Conservation (phyloP, 2,888 invertebrate genomes). For the Polia nebulosa region DNA sequence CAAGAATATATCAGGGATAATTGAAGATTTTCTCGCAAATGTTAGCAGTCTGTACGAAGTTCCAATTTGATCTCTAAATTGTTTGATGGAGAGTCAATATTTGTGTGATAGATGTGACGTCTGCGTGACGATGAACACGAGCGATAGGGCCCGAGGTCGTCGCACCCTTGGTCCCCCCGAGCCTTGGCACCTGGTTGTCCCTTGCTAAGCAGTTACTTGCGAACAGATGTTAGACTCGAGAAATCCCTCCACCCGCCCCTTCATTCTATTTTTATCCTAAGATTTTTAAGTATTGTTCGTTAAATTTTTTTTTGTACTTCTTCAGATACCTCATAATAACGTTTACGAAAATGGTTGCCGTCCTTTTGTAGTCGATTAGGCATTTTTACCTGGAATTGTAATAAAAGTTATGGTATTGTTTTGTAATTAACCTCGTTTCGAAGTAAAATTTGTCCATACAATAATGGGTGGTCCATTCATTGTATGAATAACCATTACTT, state of each 20-base stretch:
- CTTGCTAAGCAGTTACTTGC: slow-evolving; percentile 76
- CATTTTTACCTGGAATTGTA: not conserved
- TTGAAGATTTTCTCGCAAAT: slow-evolving; percentile 46
- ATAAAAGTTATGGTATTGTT: slow-evolving; percentile 28
- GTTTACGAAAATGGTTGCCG: slow-evolving; percentile 12
- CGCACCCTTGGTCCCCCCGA: slow-evolving; percentile 85
- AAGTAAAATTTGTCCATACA: slow-evolving; percentile 15
- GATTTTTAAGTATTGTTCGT: slow-evolving; percentile 55
- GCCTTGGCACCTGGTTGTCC: slow-evolving; percentile 87
- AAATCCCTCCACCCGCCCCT: slow-evolving; percentile 71
- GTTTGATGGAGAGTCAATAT: slow-evolving; percentile 69
- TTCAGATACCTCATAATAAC: slow-evolving; percentile 5
- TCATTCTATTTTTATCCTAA: slow-evolving; percentile 65
- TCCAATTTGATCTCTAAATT: slow-evolving; percentile 69
- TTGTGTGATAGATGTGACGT: slow-evolving; percentile 74
- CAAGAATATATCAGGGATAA: slow-evolving; percentile 28
- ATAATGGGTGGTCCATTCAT: too few relatives aligned
- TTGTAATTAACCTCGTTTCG: slow-evolving; percentile 11
- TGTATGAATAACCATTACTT: slow-evolving; percentile 25
- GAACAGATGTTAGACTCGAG: slow-evolving; percentile 85
- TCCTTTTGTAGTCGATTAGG: not conserved
- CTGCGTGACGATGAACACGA: slow-evolving; percentile 79
- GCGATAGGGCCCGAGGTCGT: slow-evolving; percentile 86
- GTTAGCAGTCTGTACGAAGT: slow-evolving; percentile 31
- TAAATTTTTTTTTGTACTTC: slow-evolving; percentile 11